These are phyloP conservation scores for Parnassius orleans DNA, from an alignment of 2,888 invertebrate genomes.

Conservation along the genomic window DNA sequence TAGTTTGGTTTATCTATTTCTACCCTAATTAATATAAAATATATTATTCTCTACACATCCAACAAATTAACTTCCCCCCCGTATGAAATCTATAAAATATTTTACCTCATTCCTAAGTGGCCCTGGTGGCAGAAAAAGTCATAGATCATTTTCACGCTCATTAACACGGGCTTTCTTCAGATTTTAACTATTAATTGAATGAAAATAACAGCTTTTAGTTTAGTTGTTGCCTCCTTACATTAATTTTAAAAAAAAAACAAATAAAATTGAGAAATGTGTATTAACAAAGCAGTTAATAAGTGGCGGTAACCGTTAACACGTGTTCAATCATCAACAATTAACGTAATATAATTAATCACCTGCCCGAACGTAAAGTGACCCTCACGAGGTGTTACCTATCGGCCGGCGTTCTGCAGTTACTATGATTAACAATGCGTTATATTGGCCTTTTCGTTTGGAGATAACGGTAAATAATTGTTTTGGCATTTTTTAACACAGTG, in stretches of 20 bases:
- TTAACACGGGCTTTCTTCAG: no score
- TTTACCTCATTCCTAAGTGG: no score
- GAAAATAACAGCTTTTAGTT: no score
- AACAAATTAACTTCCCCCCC: no score
- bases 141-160: no score
- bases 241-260: neutral
- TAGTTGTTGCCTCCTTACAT: no score
- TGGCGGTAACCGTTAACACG: conserved; percentile 16
- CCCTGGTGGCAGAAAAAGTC: no score
- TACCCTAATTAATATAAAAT: no score
- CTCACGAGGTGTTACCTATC: conserved; percentile 9
- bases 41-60: no score
- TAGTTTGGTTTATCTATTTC: no score
- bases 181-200: no score
- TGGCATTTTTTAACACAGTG: neutral
- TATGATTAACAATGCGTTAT: conserved; percentile 22
- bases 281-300: conserved; percentile 2
- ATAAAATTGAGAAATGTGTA: neutral
- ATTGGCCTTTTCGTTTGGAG: conserved; percentile 5
- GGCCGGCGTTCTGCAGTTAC: conserved; percentile 7
- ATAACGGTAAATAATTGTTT: conserved; percentile 13
- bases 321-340: conserved; percentile 7
- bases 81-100: no score
- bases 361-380: conserved; percentile 8
- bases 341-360: conserved; percentile 12